These are phyloP conservation scores for Dexiosoma caninum DNA, from an alignment of 2,888 invertebrate species.

Conservation along the genomic window DNA sequence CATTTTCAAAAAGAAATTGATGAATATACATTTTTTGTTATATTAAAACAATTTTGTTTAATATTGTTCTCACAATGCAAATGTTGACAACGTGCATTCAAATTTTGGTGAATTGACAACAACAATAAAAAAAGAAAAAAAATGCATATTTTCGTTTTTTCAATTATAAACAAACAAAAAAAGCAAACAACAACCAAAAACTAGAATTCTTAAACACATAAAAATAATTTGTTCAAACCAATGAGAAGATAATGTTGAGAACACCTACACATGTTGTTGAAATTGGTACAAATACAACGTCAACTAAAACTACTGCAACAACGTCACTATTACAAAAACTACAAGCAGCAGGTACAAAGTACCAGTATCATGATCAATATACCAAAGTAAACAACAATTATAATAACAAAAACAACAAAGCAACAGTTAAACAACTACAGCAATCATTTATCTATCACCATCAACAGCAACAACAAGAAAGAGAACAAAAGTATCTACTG, in stretches of 20 bases:
- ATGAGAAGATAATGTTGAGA: slow-evolving; percentile 77
- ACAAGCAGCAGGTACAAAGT: slow-evolving; percentile 60
- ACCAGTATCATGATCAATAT: slow-evolving; percentile 60
- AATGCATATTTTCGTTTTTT: not conserved
- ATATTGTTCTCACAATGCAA: not conserved
- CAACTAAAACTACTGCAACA: slow-evolving; percentile 62
- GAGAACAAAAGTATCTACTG: slow-evolving; percentile 51
- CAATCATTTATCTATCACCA: slow-evolving; percentile 56
- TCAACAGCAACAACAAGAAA: slow-evolving; percentile 57
- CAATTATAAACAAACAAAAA: slow-evolving; percentile 10
- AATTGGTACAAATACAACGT: slow-evolving; percentile 72
- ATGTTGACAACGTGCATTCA: not conserved
- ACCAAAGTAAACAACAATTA: slow-evolving; percentile 15
- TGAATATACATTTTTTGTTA: not conserved
- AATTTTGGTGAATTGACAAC: slow-evolving; percentile 32
- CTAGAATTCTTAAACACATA: not conserved
- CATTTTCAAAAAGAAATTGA: not conserved
- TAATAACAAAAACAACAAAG: slow-evolving; percentile 28
- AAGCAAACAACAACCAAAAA: not conserved
- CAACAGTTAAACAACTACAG: slow-evolving; percentile 45
- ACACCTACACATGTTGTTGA: slow-evolving; percentile 79
- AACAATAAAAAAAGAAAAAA: not conserved
- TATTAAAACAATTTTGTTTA: not conserved
- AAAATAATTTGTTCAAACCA: slow-evolving; percentile 35
- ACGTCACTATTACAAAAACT: slow-evolving; percentile 62